Evolutionary conservation across 1,140 invertebrate species (phyloP), one percentile per base, ranked within the genome.

Genomic region (Scylla paramamosain): DNA sequence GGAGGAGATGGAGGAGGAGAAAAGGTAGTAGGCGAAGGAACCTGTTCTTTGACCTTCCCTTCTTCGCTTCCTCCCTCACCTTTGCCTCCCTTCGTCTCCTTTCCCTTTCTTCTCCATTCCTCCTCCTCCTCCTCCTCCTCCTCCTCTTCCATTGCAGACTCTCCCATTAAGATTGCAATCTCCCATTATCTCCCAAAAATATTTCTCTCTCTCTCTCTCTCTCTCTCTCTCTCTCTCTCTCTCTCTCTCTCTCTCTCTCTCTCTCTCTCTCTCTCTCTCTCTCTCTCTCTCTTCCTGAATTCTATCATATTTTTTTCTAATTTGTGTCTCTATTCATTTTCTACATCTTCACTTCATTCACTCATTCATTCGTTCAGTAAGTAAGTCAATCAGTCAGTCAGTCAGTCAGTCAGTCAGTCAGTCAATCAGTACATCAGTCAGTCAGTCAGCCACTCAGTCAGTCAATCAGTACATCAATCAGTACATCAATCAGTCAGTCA

Each of bases 41-140:
- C 67, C 67, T 77, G 67, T 77, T 77, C 67, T 77, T 77, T 77
- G 67, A 77, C 67, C 67, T 77, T 77, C 67, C 67, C 67, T 77
- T 77, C 67, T 77, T 77, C 67, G 67, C 67, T 77, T 77, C 67
- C 67, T 77, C 67, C 10, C 12, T 77, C 67, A 77, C 20, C 67
- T 77, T n/a, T 77, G n/a, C 67, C 16, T n/a, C n/a, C 67, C n/a
- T n/a, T 77, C 67, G 20, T 77, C 25, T n/a, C 67, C 67, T 77
- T 77, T 77, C 67, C 67, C 67, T 77, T 77, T 77, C 67, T 77
- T 77, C 67, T 77, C 25, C 67, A n/a, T 77, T 77, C 67, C 20
- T 77, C 25, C 67, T 20, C 16, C 20, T n/a, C n/a, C 67, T 20
- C 67, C n/a, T 77, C 20, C 67, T n/a, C 20, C 67, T n/a, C 67